Evolutionary conservation across 2,797 vertebrate species (phyloP), one percentile per base, ranked within the genome.

Genomic region (Schizothorax lantsangensis): DNA sequence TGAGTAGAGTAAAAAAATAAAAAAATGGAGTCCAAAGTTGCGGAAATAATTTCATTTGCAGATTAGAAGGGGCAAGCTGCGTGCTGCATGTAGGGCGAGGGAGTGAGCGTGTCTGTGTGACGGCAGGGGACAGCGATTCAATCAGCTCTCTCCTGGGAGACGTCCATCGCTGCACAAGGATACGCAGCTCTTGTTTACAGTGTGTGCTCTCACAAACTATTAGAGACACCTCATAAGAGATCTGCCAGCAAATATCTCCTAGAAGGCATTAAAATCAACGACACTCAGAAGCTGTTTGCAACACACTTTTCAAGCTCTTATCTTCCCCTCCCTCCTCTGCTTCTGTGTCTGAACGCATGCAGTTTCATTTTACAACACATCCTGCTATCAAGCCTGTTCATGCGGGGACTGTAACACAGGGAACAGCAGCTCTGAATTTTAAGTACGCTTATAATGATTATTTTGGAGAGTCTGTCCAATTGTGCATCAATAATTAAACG

Each of bases 21-120:
- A 30, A 26, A 19, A 30, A 15, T 49, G 49, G 79, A 45, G 71
- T 72, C 82, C 79, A 74, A 75, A 87, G 36, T 83, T 75, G 40
- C 11, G 68, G 87, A 88, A 89, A 88, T 90, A 78, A 91, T 88
- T 89, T 89, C 5, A 89, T 90, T 88, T 87, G 74, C 87, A 88
- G 87, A 92, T 88, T 84, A 91, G 87, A 88, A 86, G 84, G 52
- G 26, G 64, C 72, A 87, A 85, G 78, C 81, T 74, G 81, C 19
- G 88, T 84, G 82, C 43, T 19, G 81, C 26, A 33, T 40, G 73
- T 84, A 49, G 45, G 57, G 49, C 19, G 52, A 45, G 57, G 62
- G 71, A 68, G 81, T 74, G 78, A 79, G 75, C 73, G 72, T 52
- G 83, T 72, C 54, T 57, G 84, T 66, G 82, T 86, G 83, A 84